Conservation (phyloP, 2,797 vertebrate species). For the Anguilla pacifica region DNA sequence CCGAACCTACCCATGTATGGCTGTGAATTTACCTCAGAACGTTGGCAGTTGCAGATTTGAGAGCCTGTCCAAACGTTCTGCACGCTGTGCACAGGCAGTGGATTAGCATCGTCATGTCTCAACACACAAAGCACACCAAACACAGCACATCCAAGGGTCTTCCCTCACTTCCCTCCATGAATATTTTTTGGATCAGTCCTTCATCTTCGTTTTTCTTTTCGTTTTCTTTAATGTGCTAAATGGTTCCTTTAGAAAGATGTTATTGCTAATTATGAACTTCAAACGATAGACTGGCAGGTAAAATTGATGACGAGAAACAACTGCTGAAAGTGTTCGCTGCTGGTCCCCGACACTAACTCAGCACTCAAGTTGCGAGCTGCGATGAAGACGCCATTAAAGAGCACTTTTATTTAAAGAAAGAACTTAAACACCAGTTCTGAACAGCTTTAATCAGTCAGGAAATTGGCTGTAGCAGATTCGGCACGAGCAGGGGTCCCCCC, state of each 20-base stretch:
- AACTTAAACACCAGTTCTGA: background rate
- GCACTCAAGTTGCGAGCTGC: no score
- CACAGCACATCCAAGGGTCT: background rate
- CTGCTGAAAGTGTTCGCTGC: no score
- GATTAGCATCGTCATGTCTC: background rate
- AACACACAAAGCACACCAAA: background rate
- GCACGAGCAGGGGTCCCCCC: background rate
- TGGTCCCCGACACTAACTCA: background rate
- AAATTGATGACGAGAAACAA: no score
- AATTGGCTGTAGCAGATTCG: background rate
- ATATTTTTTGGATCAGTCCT: conserved; percentile 32
- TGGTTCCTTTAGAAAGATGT: no score
- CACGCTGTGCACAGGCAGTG: background rate
- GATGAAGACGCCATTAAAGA: background rate
- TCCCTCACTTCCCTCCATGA: background rate
- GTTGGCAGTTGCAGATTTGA: background rate
- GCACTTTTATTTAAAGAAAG: background rate
- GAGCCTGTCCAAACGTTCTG: background rate
- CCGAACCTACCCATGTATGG: background rate
- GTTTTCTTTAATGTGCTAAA: no score
- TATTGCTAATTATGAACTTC: no score
- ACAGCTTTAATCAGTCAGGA: background rate
- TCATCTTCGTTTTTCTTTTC: conserved; percentile 39
- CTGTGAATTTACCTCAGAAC: background rate
- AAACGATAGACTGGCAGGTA: no score